Evolutionary conservation across 2,888 invertebrate species (phyloP).

Genomic region (Caenorhabditis sp.): DNA sequence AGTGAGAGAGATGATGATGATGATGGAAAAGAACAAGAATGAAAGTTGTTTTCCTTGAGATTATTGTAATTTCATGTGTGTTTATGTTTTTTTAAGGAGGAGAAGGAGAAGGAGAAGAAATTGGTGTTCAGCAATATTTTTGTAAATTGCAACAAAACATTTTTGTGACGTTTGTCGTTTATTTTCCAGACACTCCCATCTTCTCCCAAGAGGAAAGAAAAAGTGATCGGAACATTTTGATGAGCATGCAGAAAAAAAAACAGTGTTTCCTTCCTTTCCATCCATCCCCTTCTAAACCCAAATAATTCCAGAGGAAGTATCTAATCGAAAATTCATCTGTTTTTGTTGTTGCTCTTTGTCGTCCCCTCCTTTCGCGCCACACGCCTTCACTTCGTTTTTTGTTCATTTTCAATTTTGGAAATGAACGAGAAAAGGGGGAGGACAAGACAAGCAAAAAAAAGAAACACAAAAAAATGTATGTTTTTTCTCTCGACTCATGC

Average conservation of each 20-base stretch:
- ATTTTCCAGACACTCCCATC: conserved; percentile 24
- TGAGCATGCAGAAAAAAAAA: no score
- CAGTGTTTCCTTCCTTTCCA: no score
- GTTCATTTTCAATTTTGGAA: neutral
- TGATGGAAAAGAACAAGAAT: conserved; percentile 10
- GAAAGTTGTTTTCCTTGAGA: conserved; percentile 28
- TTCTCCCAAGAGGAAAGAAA: no score
- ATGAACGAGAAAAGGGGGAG: neutral
- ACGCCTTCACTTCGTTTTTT: neutral
- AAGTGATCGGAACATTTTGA: no score
- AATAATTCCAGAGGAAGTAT: neutral
- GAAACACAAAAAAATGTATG: conserved; percentile 8
- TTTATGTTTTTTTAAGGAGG: neutral
- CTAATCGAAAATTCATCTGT: neutral
- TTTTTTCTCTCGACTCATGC: conserved; percentile 25
- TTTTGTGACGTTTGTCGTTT: conserved; percentile 26
- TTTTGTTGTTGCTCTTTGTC: neutral
- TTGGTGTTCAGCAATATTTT: neutral
- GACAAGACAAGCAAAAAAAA: neutral
- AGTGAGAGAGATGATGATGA: conserved; percentile 10
- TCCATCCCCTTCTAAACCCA: neutral
- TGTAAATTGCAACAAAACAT: conserved; percentile 5
- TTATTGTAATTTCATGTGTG: neutral
- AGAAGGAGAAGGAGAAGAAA: neutral
- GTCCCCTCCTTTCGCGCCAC: neutral